Percentiles rank a stretch among this genome's conserved stretches.
These are phyloP conservation scores for Otocyon megalotis DNA, from an alignment of 2,113 vertebrate species.

Conservation along the genomic window DNA sequence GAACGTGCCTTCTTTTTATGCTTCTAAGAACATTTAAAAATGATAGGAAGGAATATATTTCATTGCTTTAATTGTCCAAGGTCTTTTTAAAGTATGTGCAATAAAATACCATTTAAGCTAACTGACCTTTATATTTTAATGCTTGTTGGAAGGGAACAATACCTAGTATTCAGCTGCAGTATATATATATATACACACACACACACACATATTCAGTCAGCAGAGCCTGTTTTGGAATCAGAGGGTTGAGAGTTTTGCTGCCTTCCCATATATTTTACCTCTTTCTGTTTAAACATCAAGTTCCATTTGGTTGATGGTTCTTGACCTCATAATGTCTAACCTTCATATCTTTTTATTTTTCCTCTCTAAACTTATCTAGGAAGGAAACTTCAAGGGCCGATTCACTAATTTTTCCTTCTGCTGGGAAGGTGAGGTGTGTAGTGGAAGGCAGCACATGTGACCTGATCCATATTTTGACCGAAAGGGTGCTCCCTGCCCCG, in stretches of 20 bases:
- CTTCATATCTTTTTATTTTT: slow-evolving; percentile 19
- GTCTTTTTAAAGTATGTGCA: slow-evolving; percentile 72
- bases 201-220: not conserved
- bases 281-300: slow-evolving; percentile 41
- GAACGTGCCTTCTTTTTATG: slow-evolving; percentile 49
- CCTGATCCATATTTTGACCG: slow-evolving; percentile 8
- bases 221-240: slow-evolving; percentile 69
- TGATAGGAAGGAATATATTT: slow-evolving; percentile 69
- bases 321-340: slow-evolving; percentile 76
- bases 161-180: slow-evolving; percentile 48
- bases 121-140: slow-evolving; percentile 79
- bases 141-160: slow-evolving; percentile 65
- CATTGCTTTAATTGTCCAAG: slow-evolving; percentile 76
- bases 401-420: slow-evolving; percentile 36
- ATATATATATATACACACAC: too few relatives aligned
- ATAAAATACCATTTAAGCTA: slow-evolving; percentile 78
- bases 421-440: not conserved
- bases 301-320: slow-evolving; percentile 71
- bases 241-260: slow-evolving; percentile 34
- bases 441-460: not conserved
- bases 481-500: not conserved
- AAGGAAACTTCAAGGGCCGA: slow-evolving; percentile 50
- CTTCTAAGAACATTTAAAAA: slow-evolving; percentile 63
- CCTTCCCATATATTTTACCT: slow-evolving; percentile 64
- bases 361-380: slow-evolving; percentile 24